Base-by-base conservation (phyloP, 1,140 invertebrate species). In the Hirudo medicinalis region DNA sequence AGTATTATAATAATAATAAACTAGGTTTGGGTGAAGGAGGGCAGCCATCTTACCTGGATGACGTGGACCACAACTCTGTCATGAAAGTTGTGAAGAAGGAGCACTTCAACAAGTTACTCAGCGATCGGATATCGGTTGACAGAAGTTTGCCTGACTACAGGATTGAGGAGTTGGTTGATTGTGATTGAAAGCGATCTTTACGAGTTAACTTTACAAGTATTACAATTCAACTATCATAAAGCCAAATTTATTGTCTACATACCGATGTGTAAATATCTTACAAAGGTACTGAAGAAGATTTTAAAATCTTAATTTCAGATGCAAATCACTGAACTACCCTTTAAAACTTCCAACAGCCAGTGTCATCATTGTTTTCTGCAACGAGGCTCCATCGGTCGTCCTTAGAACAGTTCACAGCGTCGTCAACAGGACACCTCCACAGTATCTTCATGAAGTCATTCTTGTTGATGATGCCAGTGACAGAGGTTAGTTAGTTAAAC, bases 81-180 rank as follows among this genome's bases (percentile, higher is more conserved):
- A 77, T 78, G 55, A 75, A 72, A 22, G 54, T 81, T 19, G 87
- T 90, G 76, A 86, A 88, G 74, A 88, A 88, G 69, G 90, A 94
- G 81, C 92, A 92, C 4, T 92, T 95, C 78, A 95, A 97, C 83
- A 88, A 90, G 49, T 84, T 91, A 57, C 85, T 92, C 1, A 94
- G 91, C 79, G 90, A 95, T 79, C 89, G 88, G 82, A 93, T 97
- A 76, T 86, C 91, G 0, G 82, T 91, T 27, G 90, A 91, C 78
- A 83, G 93, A 76, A 88, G 88, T 54, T 77, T 95, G 49, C 87
- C 87, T 11, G 92, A 95, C 83, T 88, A 90, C 63, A 84, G 92
- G 73, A 87, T 93, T 83, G 78, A 84, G 32, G 82, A 85, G 88
- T 91, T 83, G 86, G 85, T 83, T 43, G 53, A 25, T n/a, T n/a